Base-by-base conservation (phyloP, 1,140 invertebrate species). In the Drosophila tani region DNA sequence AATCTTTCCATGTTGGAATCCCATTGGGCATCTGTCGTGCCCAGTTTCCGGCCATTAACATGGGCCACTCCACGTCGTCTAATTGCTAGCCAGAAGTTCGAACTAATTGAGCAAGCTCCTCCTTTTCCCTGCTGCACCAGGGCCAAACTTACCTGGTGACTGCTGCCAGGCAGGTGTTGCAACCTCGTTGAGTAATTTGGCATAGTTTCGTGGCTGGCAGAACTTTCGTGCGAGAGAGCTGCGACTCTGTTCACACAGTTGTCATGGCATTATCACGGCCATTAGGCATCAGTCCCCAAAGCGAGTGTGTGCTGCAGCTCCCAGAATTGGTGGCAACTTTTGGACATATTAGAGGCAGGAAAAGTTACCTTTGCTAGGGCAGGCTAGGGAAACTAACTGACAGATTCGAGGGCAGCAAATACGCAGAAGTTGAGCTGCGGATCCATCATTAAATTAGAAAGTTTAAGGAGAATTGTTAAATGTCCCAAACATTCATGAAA, bases 181-280 rank as follows among this genome's bases (percentile, higher is more conserved):
- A 56, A 46, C 50, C 49, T 55, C 68, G 38, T 56, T 53, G 56
- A 69, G 64, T 78, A 78, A 79, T 79, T 79, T 79, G 75, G 49
- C 79, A 81, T 76, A 81, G 78, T 75, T 79, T 70, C 49, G 74
- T 77, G 75, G 75, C 64, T 75, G 45, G 64, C 27, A n/a, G 21
- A 77, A 77, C 41, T 79, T 79, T 78, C 40, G 24, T 50, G 51
- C 53, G 65, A 41, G 57, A 63, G 65, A 41, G 35, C 56, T 56
- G 14, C 35, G 38, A 15, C 51, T 19, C 2, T 68, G 75, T 50
- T 69, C 50, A 43, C 74, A 69, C 75, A 62, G 75, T 79, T 79
- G 75, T 79, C 75, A 70, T 53, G 66, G 75, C 64, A 78, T 78
- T 77, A 78, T 78, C 75, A 78, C 75, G 75, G 56, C 75, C 75